phyloP scores from a whole-genome alignment of 2,888 invertebrate species.

The Anaspis maculata region DNA sequence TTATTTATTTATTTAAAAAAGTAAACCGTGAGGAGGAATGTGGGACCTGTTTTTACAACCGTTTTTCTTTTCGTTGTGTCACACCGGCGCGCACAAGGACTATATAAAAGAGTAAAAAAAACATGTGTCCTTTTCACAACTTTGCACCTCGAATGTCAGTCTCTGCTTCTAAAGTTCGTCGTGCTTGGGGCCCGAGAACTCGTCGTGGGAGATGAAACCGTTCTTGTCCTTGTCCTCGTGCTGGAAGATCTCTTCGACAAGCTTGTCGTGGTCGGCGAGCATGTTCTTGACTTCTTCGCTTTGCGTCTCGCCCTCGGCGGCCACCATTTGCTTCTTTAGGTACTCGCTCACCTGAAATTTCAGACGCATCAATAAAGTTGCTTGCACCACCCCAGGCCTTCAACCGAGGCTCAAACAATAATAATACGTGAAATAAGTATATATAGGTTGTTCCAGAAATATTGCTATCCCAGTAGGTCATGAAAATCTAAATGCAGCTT shows the following conservation, averaged over 20 bases:
- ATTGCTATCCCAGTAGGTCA: no score
- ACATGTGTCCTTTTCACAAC: slow-evolving; percentile 5
- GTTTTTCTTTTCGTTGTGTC: no score
- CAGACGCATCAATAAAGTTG: not conserved
- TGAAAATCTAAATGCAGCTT: no score
- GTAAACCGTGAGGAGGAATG: no score
- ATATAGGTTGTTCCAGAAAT: no score
- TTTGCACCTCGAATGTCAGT: slow-evolving; percentile 7
- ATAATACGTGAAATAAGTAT: no score
- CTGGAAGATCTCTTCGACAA: slow-evolving; percentile 94
- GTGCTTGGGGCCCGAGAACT: slow-evolving; percentile 95
- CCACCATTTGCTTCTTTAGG: slow-evolving; percentile 84
- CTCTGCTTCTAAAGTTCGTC: slow-evolving; percentile 87
- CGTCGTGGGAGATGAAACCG: slow-evolving; percentile 90
- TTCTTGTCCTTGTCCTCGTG: slow-evolving; percentile 96
- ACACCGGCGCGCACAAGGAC: no score
- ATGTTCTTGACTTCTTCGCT: slow-evolving; percentile 74
- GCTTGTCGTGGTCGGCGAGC: slow-evolving; percentile 82
- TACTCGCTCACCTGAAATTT: slow-evolving; percentile 76
- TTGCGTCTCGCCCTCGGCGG: slow-evolving; percentile 64
- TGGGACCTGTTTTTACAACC: no score
- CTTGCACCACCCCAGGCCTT: no score
- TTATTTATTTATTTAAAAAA: no score
- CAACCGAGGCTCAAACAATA: no score
- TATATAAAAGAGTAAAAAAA: slow-evolving; percentile 14